These are phyloP conservation scores for Mola mola DNA, from an alignment of 2,113 vertebrate genomes.

Conservation along the genomic window DNA sequence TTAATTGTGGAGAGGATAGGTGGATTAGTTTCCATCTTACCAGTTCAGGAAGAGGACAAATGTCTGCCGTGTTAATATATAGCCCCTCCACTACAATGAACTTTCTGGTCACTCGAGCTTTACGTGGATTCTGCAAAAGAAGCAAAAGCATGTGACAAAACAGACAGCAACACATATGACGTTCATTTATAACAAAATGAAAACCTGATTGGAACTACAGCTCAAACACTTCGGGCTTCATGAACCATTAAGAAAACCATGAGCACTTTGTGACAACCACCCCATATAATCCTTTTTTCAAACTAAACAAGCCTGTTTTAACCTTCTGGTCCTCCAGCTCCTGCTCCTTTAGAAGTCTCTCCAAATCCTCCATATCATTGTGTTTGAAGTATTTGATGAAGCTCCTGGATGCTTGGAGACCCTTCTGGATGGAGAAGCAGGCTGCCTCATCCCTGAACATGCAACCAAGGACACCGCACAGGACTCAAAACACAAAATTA, in stretches of 20 bases:
- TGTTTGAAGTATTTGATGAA: slow-evolving; percentile 96
- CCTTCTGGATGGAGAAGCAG: slow-evolving; percentile 98
- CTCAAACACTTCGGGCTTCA: too few species aligned
- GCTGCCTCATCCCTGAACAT: slow-evolving; percentile 90
- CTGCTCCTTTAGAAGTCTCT: slow-evolving; percentile 92
- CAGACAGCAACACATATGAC: too few species aligned
- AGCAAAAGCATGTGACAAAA: slow-evolving; percentile 11
- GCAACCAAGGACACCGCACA: not conserved
- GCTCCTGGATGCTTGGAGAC: slow-evolving; percentile 94
- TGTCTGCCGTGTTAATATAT: slow-evolving; percentile 92
- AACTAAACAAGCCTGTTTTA: slow-evolving; percentile 1
- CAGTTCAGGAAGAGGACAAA: slow-evolving; percentile 95
- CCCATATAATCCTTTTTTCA: too few species aligned
- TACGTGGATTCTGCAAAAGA: slow-evolving; percentile 89
- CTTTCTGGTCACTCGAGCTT: slow-evolving; percentile 92
- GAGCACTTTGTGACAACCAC: too few species aligned
- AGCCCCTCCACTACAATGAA: slow-evolving; percentile 95
- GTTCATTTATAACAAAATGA: too few species aligned
- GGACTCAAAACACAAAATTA: too few species aligned
- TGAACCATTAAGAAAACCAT: too few species aligned
- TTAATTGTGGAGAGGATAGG: not conserved
- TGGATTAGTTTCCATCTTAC: slow-evolving; percentile 71
- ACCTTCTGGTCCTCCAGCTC: slow-evolving; percentile 97
- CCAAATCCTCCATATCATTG: slow-evolving; percentile 94
- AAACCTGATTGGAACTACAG: too few species aligned